Evolutionary conservation across 2,113 vertebrate genomes (phyloP), one percentile per base, ranked within the genome.

Genomic region (Conger conger): DNA sequence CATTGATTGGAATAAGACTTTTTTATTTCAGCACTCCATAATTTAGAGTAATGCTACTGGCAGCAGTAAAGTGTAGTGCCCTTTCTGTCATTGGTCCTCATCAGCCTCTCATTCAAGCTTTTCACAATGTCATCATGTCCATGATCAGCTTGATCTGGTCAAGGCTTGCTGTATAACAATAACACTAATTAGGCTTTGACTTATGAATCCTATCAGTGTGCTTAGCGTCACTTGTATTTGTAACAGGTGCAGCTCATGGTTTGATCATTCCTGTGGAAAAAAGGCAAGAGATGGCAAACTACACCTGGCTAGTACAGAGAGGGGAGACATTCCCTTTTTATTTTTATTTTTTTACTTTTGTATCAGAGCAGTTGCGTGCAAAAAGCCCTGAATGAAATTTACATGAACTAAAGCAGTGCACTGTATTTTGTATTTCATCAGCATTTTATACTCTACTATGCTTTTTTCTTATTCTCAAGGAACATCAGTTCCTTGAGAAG

Each of bases 241-340:
- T 30, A 33, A 73, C 68, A 33, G 68, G 68, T 73, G 68, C 27
- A 33, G 68, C n/a, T 73, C 68, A 30, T 30, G n/a, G n/a, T 8
- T 33, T 68, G 27, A n/a, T n/a, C 5, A 20, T n/a, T 8, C 60
- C 60, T 68, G 20, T 68, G 60, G n/a, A 33, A 73, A 33, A 13
- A 50, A 27, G 68, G 6, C 1, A 33, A 2, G 68, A 15, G 68
- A 73, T 33, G 33, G 27, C 1, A 30, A 13, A 27, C 23, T 27
- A 73, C 68, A 33, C 68, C 68, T 73, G 68, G 27, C 68, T 73
- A 33, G 68, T 73, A 73, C n/a, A 73, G 68, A 33, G 68, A 73
- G 68, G n/a, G 9, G n/a, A 27, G 5, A 73, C 60, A n/a, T 68
- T 68, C 68, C 33, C 68, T 73, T 73, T 73, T 27, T 33, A 8